Evolutionary conservation across 2,888 invertebrate species (phyloP).

Genomic region (Gnatocerus cornutus): DNA sequence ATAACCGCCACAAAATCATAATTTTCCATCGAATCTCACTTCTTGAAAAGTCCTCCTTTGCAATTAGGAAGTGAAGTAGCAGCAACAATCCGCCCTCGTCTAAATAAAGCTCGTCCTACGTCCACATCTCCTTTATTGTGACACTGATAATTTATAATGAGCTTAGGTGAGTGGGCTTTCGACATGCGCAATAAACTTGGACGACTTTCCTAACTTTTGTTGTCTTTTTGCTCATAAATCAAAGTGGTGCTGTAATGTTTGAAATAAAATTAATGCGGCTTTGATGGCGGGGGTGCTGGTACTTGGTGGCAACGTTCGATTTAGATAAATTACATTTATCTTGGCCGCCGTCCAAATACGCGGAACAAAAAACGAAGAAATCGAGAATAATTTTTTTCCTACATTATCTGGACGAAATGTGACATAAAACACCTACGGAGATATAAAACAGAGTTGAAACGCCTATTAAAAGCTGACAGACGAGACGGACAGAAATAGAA

Average conservation of each 20-base stretch:
- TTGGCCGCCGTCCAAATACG: slow-evolving; percentile 34
- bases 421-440: slow-evolving; percentile 42
- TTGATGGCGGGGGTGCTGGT: slow-evolving; percentile 6
- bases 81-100: not conserved
- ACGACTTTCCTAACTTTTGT: slow-evolving; percentile 11
- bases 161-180: slow-evolving; percentile 17
- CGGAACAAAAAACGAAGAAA: slow-evolving; percentile 17
- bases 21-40: too few species aligned
- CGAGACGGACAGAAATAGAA: slow-evolving; percentile 10
- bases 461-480: slow-evolving; percentile 20
- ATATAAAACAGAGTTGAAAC: slow-evolving; percentile 29
- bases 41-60: too few species aligned
- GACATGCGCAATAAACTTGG: slow-evolving; percentile 27
- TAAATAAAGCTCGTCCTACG: slow-evolving; percentile 25
- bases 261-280: slow-evolving; percentile 25
- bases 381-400: slow-evolving; percentile 22
- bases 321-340: slow-evolving; percentile 37
- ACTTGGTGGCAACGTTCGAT: slow-evolving; percentile 35
- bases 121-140: slow-evolving; percentile 20
- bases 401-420: slow-evolving; percentile 33
- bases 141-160: slow-evolving; percentile 30
- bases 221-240: slow-evolving; percentile 19
- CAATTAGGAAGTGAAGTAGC: not conserved
- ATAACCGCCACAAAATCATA: too few species aligned
- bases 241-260: slow-evolving; percentile 17